Conservation (phyloP, 2,888 invertebrate species). For the Archips crataeganus region DNA sequence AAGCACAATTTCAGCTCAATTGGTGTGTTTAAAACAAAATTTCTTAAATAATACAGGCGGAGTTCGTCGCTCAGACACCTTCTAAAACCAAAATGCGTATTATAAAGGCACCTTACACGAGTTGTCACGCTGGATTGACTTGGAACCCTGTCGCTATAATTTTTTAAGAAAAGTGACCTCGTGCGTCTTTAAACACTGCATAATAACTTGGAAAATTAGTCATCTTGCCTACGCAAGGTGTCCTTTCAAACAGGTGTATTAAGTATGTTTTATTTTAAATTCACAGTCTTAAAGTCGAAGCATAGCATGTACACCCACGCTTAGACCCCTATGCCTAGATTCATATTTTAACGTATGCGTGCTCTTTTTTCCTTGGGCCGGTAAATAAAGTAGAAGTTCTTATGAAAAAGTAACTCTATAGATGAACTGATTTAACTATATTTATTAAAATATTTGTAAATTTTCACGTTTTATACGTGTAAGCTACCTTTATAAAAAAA, state of each 20-base stretch:
- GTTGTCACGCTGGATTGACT: conserved; percentile 42
- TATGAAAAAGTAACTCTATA: background rate
- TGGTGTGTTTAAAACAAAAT: conserved; percentile 38
- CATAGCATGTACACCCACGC: conserved; percentile 7
- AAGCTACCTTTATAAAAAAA: conserved; percentile 22
- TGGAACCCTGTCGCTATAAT: conserved; percentile 50
- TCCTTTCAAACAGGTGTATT: background rate
- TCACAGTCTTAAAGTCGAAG: background rate
- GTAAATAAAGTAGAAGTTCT: background rate
- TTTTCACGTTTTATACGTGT: background rate
- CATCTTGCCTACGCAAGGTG: background rate
- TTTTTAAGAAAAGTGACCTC: background rate
- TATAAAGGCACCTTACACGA: conserved; percentile 34
- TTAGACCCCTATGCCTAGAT: background rate
- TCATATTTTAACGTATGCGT: background rate
- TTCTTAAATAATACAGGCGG: conserved; percentile 29
- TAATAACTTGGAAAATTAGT: too few species aligned
- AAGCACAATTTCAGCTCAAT: conserved; percentile 15
- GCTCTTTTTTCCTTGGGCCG: background rate
- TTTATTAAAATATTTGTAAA: background rate
- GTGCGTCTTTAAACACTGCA: background rate
- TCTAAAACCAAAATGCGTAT: conserved; percentile 31
- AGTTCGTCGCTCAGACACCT: conserved; percentile 26
- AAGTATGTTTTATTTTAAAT: background rate
- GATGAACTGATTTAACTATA: background rate